Evolutionary conservation across 92 coral and sea anemone species (phyloP), one percentile per base, ranked within the genome.

Genomic region (Metridium senile): DNA sequence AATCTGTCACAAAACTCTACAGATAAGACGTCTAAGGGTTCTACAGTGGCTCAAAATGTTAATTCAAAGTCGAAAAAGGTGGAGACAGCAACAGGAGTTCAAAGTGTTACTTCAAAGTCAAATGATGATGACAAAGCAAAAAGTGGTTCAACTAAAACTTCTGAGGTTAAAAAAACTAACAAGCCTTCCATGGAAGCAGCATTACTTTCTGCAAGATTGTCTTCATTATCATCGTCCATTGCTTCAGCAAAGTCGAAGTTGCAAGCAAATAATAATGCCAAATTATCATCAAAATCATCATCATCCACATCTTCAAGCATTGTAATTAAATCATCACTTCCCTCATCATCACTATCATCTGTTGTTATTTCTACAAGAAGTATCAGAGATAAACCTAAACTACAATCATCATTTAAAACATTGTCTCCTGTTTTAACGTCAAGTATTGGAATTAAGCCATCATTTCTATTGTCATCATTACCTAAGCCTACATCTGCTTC

Each of bases 241-340:
- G 82, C 82, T 16, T 52, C 74, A 32, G 74, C 82, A 33, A 63
- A 66, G 69, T 66, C 74, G 32, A 77, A 77, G 52, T 32, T 77
- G 28, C 34, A 58, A 34, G 26, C 54, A 0, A 39, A 29, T 31
- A 63, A 19, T 28, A 63, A 30, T 63, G 45, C 3, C 16, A 28
- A 31, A 32, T 54, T 63, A 54, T 22, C 62, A 58, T 34, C 68
- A 58, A 31, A 57, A 21, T 4, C 21, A 33, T 33, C 53, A 66
- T 43, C 28, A 4, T 11, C 65, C 30, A 18, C 25, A 2, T 3
- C 26, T 1, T n/a, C 65, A 39, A 39, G 6, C 49, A 39, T 4
- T 4, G n/a, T n/a, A n/a, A 39, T 39, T 4, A 39, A 13, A 39
- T 13, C 49, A 39, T 39, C 49, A 39, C 49, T 39, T 39, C 49